These are phyloP conservation scores for Cyphomyrus discorhynchus DNA, from an alignment of 2,113 vertebrate genomes.

Conservation along the genomic window DNA sequence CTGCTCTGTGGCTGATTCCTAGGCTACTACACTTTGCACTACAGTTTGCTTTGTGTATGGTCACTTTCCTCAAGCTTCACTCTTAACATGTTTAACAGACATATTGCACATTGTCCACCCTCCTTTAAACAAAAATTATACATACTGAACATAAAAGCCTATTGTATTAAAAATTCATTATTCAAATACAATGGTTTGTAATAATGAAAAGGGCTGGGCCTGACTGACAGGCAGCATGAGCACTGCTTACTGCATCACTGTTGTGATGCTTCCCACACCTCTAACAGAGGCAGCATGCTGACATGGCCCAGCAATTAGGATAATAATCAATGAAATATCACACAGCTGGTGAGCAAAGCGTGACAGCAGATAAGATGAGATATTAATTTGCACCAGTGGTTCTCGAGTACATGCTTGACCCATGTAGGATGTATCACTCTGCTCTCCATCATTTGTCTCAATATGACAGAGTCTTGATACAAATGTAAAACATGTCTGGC, in stretches of 20 bases:
- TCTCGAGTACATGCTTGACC: not conserved
- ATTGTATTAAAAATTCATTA: not conserved
- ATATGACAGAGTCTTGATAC: not conserved
- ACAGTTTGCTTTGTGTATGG: not conserved
- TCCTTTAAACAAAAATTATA: not conserved
- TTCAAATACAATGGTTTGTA: not conserved
- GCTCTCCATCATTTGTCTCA: not conserved
- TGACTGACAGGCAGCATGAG: not conserved
- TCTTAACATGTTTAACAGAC: not conserved
- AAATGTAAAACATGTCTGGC: not conserved
- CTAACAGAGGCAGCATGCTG: not conserved
- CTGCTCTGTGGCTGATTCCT: not conserved
- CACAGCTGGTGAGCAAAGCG: not conserved
- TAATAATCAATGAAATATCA: conserved; percentile 17
- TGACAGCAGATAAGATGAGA: not conserved
- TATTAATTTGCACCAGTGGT: not conserved
- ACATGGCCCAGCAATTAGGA: not conserved
- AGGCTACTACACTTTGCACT: not conserved
- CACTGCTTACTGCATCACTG: not conserved
- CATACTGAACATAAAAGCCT: not conserved
- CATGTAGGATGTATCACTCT: not conserved
- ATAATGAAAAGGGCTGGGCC: not conserved
- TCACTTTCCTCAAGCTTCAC: not conserved
- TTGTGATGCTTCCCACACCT: not conserved
- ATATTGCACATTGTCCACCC: not conserved